Percentiles rank a stretch among this genome's conserved stretches.
These are phyloP conservation scores for Tetranychus cinnabarinus DNA, from an alignment of 1,140 invertebrate genomes.

Conservation along the genomic window DNA sequence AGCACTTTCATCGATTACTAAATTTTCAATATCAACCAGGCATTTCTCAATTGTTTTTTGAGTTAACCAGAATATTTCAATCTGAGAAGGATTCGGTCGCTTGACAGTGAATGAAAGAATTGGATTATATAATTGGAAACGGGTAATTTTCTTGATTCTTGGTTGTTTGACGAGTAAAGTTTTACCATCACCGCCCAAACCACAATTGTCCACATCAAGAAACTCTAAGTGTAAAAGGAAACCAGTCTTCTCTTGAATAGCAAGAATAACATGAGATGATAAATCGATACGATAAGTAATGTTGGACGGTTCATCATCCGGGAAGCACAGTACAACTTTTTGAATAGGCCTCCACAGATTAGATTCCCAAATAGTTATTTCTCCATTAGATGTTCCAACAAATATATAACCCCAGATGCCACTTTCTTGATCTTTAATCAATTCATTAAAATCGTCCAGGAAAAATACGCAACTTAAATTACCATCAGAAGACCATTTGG, in stretches of 20 bases:
- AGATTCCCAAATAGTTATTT: neutral
- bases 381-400: neutral
- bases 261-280: neutral
- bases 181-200: neutral
- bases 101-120: neutral
- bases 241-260: neutral
- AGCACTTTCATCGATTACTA: neutral
- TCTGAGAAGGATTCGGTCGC: neutral
- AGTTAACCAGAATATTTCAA: conserved; percentile 1
- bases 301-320: neutral
- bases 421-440: neutral
- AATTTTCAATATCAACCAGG: neutral
- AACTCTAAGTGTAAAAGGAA: neutral
- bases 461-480: neutral
- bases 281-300: neutral
- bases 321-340: neutral
- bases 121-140: neutral
- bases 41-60: neutral
- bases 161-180: neutral
- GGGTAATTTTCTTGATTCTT: neutral
- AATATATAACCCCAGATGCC: neutral
- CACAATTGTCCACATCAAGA: neutral
- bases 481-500: neutral
- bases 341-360: neutral
- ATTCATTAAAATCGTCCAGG: neutral